phyloP scores from a whole-genome alignment of 2,113 vertebrate genomes.

The Motacilla alba region DNA sequence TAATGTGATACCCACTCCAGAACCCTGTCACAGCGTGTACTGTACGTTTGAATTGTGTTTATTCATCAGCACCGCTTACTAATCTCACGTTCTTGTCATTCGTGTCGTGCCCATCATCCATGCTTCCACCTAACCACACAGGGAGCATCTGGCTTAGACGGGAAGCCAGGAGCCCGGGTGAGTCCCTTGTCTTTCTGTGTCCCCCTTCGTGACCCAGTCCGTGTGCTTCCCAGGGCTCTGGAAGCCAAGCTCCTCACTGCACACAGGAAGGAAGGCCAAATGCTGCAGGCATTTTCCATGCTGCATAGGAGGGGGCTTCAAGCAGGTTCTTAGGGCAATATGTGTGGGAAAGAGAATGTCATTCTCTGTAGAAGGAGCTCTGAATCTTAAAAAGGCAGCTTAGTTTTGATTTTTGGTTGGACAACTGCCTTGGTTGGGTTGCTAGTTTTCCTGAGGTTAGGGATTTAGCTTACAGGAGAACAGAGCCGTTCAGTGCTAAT shows the following conservation, averaged over 20 bases:
- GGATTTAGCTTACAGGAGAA: not conserved
- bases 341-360: not conserved
- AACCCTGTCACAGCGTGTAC: conserved; percentile 49
- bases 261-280: not conserved
- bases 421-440: not conserved
- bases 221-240: not conserved
- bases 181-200: conserved; percentile 82
- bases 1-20: conserved; percentile 54
- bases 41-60: conserved; percentile 71
- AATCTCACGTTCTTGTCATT: conserved; percentile 96
- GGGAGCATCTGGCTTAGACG: conserved; percentile 99
- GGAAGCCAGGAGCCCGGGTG: conserved; percentile 98
- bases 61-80: conserved; percentile 83
- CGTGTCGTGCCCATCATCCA: conserved; percentile 84
- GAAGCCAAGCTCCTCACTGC: not conserved
- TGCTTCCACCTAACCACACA: conserved; percentile 85
- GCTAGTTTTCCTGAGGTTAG: not conserved
- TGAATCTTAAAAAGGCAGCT: not conserved
- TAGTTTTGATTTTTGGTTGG: not conserved
- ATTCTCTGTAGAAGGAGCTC: not conserved
- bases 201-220: not conserved
- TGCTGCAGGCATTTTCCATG: not conserved
- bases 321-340: not conserved
- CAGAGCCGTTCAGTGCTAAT: not conserved
- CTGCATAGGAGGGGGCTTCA: not conserved